Evolutionary conservation across 2,888 invertebrate species (phyloP), one percentile per base, ranked within the genome.

Genomic region (Cistogaster globosa): DNA sequence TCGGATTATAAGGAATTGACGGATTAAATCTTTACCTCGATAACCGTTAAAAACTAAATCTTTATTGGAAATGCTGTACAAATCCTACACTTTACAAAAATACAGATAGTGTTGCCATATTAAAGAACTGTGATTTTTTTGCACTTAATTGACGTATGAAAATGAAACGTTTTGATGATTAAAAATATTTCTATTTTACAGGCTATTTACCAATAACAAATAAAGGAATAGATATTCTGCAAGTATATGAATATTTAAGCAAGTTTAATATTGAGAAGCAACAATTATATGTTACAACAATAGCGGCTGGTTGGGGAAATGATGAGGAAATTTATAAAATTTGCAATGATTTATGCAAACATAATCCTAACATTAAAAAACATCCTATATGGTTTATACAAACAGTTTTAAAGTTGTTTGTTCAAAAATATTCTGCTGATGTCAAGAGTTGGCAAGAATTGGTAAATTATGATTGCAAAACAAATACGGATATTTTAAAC

Each of bases 271-370:
- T 79, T 14, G 48, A 71, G 45, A 38, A 57, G 8, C 32, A 63
- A 32, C 71, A 79, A 48, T 12, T 79, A 16, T 79, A 71, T 57
- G 57, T 63, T 55, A 63, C 45, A 57, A 71, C 71, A n/a, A 36
- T 69, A 20, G 12, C 36, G 45, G 1, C 16, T 11, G 57, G 0
- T 18, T 12, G 36, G 16, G 38, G n/a, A 32, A 16, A 55, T 45
- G 78, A 71, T 32, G 42, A 18, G 11, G 22, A 78, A 69, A 32
- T 62, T 18, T n/a, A 32, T 18, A 45, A 20, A 45, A 62, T 69
- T 48, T 78, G 53, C 32, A 8, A 62, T 36, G 42, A 55, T 3
- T 12, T 78, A 32, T 71, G 63, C n/a, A 16, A 63, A 36, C 20
- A 78, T 42, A 51, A 69, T 45, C 53, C 60, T 32, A 20, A 32